phyloP scores from a whole-genome alignment of 2,113 vertebrate genomes.

The Lonchura striata region DNA sequence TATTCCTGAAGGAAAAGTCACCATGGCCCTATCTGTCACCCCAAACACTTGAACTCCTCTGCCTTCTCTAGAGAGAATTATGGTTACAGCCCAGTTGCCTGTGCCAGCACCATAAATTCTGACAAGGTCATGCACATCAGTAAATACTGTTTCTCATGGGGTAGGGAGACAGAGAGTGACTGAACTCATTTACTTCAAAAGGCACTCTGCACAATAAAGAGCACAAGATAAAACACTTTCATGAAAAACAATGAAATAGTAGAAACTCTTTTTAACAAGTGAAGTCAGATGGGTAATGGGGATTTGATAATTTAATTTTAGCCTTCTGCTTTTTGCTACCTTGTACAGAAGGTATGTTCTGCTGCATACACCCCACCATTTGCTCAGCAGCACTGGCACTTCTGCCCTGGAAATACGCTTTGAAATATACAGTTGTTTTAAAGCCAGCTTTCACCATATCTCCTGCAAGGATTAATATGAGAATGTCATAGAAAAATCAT shows the following conservation, averaged over 20 bases:
- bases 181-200: neutral
- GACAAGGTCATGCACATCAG: neutral
- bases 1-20: neutral
- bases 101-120: constrained; percentile 2
- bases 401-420: neutral
- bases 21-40: neutral
- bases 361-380: neutral
- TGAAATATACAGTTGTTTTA: neutral
- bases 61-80: neutral
- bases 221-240: neutral
- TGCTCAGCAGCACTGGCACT: fast-evolving
- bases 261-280: neutral
- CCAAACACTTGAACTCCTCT: neutral
- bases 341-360: neutral
- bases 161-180: neutral
- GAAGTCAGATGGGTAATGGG: neutral
- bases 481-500: neutral
- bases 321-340: neutral
- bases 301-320: neutral
- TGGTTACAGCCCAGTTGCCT: neutral
- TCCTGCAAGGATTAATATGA: neutral
- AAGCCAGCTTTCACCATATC: neutral
- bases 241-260: neutral
- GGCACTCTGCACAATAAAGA: neutral
- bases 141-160: neutral